A percentile compares a stretch with the other conserved stretches of the same genome.
Conservation (phyloP, 2,797 vertebrate genomes). For the Cyclura pinguis region DNA sequence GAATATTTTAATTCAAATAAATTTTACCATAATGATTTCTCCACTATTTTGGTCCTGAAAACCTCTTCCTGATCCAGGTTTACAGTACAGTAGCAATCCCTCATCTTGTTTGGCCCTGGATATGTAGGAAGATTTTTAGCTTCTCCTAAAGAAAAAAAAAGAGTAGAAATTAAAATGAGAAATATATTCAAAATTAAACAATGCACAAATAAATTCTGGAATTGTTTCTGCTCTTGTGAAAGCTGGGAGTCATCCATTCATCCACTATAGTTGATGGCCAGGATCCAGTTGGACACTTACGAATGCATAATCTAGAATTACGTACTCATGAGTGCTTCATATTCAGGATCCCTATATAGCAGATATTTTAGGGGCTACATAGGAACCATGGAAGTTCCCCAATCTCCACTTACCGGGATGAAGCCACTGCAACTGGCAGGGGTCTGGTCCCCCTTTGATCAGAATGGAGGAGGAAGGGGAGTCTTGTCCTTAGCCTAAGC, state of each 20-base stretch:
- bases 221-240: not conserved
- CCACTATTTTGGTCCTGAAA: constrained; percentile 98
- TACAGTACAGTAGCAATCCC: constrained; percentile 98
- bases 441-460: too few relatives aligned
- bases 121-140: constrained; percentile 98
- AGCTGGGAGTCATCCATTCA: not conserved
- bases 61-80: constrained; percentile 99
- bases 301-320: too few relatives aligned
- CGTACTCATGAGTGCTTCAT: too few relatives aligned
- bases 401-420: too few relatives aligned
- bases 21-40: constrained; percentile 96
- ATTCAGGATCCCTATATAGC: too few relatives aligned
- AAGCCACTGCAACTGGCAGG: too few relatives aligned
- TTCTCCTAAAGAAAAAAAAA: constrained; percentile 82
- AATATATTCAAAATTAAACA: not conserved
- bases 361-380: too few relatives aligned
- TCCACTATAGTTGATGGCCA: not conserved
- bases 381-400: too few relatives aligned
- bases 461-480: too few relatives aligned
- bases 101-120: constrained; percentile 96
- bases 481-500: too few relatives aligned
- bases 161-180: constrained; percentile 6
- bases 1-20: not conserved
- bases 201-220: not conserved
- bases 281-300: too few relatives aligned